Evolutionary conservation across 2,797 vertebrate species (phyloP).

Genomic region (Merluccius polli): DNA sequence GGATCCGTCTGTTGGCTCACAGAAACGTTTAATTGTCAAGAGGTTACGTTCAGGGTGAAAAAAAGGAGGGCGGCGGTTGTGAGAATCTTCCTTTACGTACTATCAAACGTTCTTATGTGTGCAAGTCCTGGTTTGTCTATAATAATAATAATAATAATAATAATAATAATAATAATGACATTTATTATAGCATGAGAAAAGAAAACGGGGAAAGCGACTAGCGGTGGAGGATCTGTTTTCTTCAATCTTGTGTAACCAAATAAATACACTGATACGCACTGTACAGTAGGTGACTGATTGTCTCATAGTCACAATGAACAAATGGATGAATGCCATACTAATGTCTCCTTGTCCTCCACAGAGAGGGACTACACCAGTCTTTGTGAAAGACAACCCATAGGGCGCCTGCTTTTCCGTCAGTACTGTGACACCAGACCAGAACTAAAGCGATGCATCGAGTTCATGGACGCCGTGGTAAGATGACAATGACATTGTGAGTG

Average conservation of each 20-base stretch:
- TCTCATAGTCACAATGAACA: no score
- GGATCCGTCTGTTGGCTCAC: neutral
- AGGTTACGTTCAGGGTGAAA: neutral
- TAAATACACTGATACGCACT: neutral
- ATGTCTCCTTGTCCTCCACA: conserved; percentile 39
- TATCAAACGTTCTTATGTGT: neutral
- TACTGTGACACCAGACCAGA: conserved; percentile 84
- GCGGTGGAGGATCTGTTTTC: no score
- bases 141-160: no score
- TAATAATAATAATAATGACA: no score
- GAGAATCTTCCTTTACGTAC: neutral
- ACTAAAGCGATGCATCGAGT: conserved; percentile 83
- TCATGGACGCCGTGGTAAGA: conserved; percentile 82
- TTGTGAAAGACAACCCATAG: conserved; percentile 90
- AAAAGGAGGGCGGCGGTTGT: neutral
- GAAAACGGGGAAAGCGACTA: no score
- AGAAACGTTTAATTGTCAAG: neutral
- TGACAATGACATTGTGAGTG: neutral
- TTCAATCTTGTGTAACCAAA: neutral
- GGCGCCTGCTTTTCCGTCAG: conserved; percentile 88
- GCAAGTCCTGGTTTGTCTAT: no score
- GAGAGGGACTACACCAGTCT: conserved; percentile 87
- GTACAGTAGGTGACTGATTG: neutral
- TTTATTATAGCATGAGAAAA: no score
- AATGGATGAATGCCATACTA: neutral